Base-by-base conservation (phyloP, 2,888 invertebrate species). In the Drosophila pseudotalamancana region DNA sequence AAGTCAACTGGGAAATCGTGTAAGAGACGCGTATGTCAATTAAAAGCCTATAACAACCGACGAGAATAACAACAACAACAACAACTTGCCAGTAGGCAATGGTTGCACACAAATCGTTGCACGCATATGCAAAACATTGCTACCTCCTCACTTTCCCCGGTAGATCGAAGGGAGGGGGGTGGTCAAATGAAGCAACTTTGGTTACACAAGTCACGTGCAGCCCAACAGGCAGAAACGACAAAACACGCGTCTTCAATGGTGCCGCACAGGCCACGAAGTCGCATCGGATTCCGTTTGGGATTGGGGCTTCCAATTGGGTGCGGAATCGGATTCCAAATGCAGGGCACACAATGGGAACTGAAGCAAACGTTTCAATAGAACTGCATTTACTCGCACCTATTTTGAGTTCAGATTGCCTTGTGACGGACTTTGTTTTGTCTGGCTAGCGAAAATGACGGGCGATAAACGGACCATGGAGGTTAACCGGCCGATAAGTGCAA, bases 181-280 rank as follows among this genome's bases (percentile, higher is more conserved):
- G 25, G 34, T 23, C 21, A 48, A 3, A 9, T 34, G 11, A 48
- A 43, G 34, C 56, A 43, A 61, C 49, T 29, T 88, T 85, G 62
- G 49, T 29, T 59, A 87, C 62, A 67, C 88, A 78, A 74, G 88
- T 87, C 87, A 87, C 87, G 87, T 88, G 88, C 88, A 59, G 34
- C 43, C 51, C 32, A 54, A 57, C 57, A 55, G 53, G 55, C 57
- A 55, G 50, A 73, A 77, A 87, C 87, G 84, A 77, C 74, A 74
- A 71, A 81, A 82, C 73, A 80, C 65, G 77, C 77, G 84, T 43
- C 61, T 62, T 57, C 66, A 67, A 69, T 63, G 49, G 55, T 61
- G 67, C 70, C 70, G 77, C 72, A 64, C 67, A 61, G 32, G 29
- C 63, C 66, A 71, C 60, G 62, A 50, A 70, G 43, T 66, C 23